Conservation (phyloP, 2,797 vertebrate species). For the Thunnus albacares region DNA sequence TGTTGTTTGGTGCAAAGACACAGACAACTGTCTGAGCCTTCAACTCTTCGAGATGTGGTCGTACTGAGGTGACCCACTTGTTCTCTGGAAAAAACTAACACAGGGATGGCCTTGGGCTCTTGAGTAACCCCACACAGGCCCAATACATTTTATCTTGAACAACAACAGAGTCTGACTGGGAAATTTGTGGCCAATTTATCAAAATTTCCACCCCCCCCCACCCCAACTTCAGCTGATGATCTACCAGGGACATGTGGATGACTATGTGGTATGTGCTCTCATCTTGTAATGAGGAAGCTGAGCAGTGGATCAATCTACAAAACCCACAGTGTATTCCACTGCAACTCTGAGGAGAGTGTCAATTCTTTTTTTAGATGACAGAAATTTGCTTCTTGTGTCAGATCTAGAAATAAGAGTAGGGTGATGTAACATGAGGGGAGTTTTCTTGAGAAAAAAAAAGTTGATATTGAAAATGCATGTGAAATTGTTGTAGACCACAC, state of each 20-base stretch:
- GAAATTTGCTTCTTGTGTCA: constrained; percentile 13
- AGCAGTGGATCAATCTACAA: neutral
- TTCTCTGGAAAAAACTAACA: no score
- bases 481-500: neutral
- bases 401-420: constrained; percentile 30
- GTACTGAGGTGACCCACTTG: no score
- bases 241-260: neutral
- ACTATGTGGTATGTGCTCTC: neutral
- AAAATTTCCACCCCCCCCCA: no score
- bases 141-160: no score
- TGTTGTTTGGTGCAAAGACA: no score
- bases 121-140: no score
- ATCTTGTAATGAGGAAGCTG: constrained; percentile 31
- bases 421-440: constrained; percentile 7
- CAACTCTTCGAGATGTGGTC: no score
- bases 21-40: no score
- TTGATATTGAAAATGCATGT: no score
- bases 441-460: neutral
- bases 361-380: constrained; percentile 20
- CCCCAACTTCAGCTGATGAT: neutral
- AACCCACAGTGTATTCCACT: constrained; percentile 17
- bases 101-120: no score
- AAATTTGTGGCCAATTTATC: no score
- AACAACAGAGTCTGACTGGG: no score
- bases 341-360: neutral